Base-by-base conservation (phyloP, 2,888 invertebrate genomes). In the Drosophila atripex region DNA sequence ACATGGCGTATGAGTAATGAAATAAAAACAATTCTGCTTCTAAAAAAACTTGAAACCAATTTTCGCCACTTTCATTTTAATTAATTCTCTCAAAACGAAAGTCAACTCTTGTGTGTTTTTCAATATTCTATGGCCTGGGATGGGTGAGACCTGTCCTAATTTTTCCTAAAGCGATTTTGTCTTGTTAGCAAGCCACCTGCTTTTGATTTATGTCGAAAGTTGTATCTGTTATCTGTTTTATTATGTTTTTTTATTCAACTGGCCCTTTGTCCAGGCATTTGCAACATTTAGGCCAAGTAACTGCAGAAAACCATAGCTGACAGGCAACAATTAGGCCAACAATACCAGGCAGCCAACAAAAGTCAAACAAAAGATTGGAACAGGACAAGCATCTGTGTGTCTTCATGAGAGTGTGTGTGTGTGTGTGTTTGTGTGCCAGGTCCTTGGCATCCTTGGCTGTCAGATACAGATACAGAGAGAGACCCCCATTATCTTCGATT, bases 241-340 rank as follows among this genome's bases (percentile, higher is more conserved):
- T 43, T 43, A 21, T 50, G 18, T 35, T 32, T 32, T n/a, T 35
- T 12, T 12, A 32, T 32, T 32, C 28, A 50, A 12, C 32, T 28
- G 12, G 14, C 21, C 38, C 28, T 50, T 43, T 50, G 49, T 18
- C 25, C 30, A 14, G 53, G 41, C 43, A 28, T 60, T 39, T 50
- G 63, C 43, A 54, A 70, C 61, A 70, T 61, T 70, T 51, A 23
- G 49, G 49, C 21, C 38, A 16, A 14, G 38, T 46, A 30, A 38
- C 45, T 46, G 59, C 53, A 65, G 16, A 46, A 53, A 71, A 61
- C 63, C 50, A 50, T 63, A 54, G 49, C 63, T 71, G 69, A 70
- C 69, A 71, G 60, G 69, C 61, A 61, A 70, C 72, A 70, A 70
- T 71, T 71, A 70, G 72, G 63, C 39, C 72, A 54, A 69, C 61